These are phyloP conservation scores for Notospermus geniculatus DNA, from an alignment of 1,140 invertebrate species.

Conservation along the genomic window DNA sequence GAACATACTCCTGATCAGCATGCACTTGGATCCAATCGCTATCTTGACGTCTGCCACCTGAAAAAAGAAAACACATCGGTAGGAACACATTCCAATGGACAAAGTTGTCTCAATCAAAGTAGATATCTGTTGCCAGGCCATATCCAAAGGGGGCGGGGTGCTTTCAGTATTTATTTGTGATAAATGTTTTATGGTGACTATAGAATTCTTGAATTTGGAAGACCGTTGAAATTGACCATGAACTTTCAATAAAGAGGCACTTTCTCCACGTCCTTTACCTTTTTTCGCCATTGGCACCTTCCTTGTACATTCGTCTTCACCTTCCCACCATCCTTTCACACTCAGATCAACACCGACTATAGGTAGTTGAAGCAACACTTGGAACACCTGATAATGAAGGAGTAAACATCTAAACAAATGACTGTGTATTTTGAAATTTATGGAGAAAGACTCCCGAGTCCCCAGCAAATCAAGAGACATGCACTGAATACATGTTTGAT, in stretches of 20 bases:
- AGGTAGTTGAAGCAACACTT: conserved; percentile 43
- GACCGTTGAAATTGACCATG: neutral
- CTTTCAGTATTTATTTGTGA: neutral
- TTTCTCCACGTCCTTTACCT: no score
- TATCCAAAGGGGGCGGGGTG: neutral
- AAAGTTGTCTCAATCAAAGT: neutral
- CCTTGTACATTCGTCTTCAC: conserved; percentile 34
- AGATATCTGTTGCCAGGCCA: neutral
- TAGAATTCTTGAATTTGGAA: no score
- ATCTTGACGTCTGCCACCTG: conserved; percentile 32
- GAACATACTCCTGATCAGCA: conserved; percentile 70
- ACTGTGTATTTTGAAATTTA: no score
- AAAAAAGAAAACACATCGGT: neutral
- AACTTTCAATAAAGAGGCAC: neutral
- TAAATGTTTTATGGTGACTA: no score
- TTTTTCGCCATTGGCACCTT: conserved; percentile 22
- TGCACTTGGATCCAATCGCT: conserved; percentile 63
- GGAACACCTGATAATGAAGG: conserved; percentile 33
- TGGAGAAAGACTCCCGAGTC: no score
- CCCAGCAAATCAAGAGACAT: no score
- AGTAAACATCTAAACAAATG: no score
- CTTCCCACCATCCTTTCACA: conserved; percentile 57
- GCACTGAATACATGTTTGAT: no score
- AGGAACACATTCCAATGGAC: no score
- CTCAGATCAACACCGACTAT: conserved; percentile 52